These are phyloP conservation scores for Muntiacus muntjak DNA, from an alignment of 2,113 vertebrate species.

Conservation along the genomic window DNA sequence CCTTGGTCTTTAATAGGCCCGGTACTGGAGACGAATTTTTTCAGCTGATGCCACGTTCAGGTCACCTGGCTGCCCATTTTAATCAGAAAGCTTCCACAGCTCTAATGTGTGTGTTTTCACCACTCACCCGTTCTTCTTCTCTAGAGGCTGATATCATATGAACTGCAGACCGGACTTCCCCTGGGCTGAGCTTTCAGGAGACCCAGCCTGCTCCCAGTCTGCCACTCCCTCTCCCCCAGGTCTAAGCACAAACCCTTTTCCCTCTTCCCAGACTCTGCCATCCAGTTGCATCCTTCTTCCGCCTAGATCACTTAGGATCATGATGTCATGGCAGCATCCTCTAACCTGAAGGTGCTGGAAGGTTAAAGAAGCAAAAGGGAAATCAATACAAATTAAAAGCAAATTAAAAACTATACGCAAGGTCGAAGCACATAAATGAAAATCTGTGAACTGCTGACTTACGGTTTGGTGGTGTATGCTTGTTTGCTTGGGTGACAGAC, in stretches of 20 bases:
- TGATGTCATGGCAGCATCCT: neutral
- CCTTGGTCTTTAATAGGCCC: constrained; percentile 49
- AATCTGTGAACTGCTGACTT: constrained; percentile 77
- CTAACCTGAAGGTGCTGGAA: constrained; percentile 82
- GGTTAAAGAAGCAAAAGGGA: constrained; percentile 78
- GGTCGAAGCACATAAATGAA: constrained; percentile 70
- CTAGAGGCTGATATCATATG: neutral
- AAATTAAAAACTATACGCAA: constrained; percentile 82
- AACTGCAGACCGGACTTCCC: neutral
- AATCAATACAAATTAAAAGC: constrained; percentile 92
- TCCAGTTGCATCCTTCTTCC: neutral
- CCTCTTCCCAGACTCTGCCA: neutral
- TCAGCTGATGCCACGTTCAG: constrained; percentile 32
- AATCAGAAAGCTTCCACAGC: constrained; percentile 33
- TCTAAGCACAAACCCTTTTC: neutral
- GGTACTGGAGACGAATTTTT: constrained; percentile 51
- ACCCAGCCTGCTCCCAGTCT: neutral
- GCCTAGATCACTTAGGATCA: neutral
- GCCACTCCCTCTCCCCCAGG: too few species aligned
- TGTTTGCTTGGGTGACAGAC: constrained; percentile 66
- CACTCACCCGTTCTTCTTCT: neutral
- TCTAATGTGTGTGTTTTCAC: constrained; percentile 37
- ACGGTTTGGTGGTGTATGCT: constrained; percentile 48
- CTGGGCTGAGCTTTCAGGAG: neutral
- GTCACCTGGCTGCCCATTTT: constrained; percentile 53